A percentile compares a stretch with the other conserved stretches of the same genome.
Conservation (phyloP, 2,888 invertebrate genomes). For the Ornithoptera priamus region DNA sequence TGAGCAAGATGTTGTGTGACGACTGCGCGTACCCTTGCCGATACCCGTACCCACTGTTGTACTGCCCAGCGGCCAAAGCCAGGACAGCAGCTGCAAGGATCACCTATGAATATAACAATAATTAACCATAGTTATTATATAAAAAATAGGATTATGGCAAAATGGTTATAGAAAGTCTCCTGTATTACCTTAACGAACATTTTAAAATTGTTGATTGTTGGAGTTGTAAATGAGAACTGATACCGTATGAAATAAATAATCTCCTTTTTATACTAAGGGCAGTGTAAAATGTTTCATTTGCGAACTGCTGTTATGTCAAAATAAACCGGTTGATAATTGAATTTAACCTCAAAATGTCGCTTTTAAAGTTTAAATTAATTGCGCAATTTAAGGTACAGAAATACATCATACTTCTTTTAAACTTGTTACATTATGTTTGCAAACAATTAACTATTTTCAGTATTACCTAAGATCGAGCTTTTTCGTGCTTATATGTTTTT, state of each 20-base stretch:
- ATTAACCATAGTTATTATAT: constrained; percentile 26
- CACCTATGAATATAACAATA: constrained; percentile 34
- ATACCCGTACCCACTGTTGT: constrained; percentile 34
- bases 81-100: constrained; percentile 36
- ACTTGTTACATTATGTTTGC: too few species aligned
- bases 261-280: constrained; percentile 17
- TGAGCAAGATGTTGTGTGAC: background rate
- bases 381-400: too few species aligned
- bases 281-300: background rate
- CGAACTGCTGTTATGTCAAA: background rate
- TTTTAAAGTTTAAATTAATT: background rate
- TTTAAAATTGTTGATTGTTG: constrained; percentile 10
- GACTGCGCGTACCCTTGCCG: constrained; percentile 35
- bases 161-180: background rate
- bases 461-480: too few species aligned
- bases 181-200: constrained; percentile 23
- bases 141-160: constrained; percentile 20
- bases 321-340: constrained; percentile 16
- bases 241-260: constrained; percentile 13
- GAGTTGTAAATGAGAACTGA: constrained; percentile 8
- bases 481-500: too few species aligned
- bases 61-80: constrained; percentile 40
- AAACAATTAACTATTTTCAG: too few species aligned
- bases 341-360: background rate
- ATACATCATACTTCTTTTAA: too few species aligned